phyloP scores from a whole-genome alignment of 2,888 invertebrate genomes.

The Drosophila nr. medialis region DNA sequence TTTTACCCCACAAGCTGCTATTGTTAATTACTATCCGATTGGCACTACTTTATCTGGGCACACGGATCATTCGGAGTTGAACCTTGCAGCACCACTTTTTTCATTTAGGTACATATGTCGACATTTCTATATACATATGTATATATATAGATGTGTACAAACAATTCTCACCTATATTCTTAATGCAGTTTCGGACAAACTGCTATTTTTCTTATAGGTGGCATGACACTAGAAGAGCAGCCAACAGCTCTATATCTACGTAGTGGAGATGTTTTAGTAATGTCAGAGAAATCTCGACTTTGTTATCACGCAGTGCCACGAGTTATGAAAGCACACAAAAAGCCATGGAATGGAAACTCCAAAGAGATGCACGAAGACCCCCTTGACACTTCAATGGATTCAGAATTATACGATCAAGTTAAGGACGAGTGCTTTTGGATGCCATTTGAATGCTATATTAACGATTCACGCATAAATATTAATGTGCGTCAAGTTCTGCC shows the following conservation, averaged over 20 bases:
- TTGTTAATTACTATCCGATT: slow-evolving; percentile 97
- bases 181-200: slow-evolving; percentile 94
- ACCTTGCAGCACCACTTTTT: slow-evolving; percentile 94
- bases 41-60: slow-evolving; percentile 97
- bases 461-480: slow-evolving; percentile 93
- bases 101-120: slow-evolving; percentile 90
- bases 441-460: slow-evolving; percentile 87
- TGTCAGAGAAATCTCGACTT: slow-evolving; percentile 93
- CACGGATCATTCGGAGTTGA: slow-evolving; percentile 96
- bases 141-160: no score
- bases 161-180: neutral
- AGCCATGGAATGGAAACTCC: slow-evolving; percentile 85
- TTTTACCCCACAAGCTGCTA: slow-evolving; percentile 95
- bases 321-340: slow-evolving; percentile 87
- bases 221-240: slow-evolving; percentile 88
- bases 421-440: slow-evolving; percentile 85
- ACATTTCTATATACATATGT: neutral
- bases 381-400: slow-evolving; percentile 7
- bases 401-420: slow-evolving; percentile 73
- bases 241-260: slow-evolving; percentile 90
- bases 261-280: slow-evolving; percentile 96
- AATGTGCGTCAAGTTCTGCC: slow-evolving; percentile 95
- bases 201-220: slow-evolving; percentile 97
- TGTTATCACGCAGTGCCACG: slow-evolving; percentile 98
- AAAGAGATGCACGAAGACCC: slow-evolving; percentile 17